phyloP scores from a whole-genome alignment of 2,888 invertebrate species.

The Lasius fuliginosus region DNA sequence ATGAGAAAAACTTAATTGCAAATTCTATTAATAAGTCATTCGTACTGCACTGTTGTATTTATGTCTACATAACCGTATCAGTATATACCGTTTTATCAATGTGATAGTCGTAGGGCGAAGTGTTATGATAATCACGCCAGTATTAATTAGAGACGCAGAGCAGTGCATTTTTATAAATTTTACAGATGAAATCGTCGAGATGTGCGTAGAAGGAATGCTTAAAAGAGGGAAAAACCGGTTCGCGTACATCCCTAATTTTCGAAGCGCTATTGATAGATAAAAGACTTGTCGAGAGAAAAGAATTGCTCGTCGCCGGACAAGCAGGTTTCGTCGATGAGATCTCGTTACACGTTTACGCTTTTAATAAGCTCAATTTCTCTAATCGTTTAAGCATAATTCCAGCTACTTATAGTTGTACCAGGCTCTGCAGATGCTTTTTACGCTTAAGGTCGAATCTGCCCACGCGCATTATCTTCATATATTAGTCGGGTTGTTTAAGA shows the following conservation, averaged over 20 bases:
- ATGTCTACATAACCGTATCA: background rate
- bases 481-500: constrained; percentile 11
- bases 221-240: constrained; percentile 6
- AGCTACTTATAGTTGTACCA: constrained; percentile 26
- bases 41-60: background rate
- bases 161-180: constrained; percentile 10
- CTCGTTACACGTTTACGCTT: constrained; percentile 25
- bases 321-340: constrained; percentile 29
- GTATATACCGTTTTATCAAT: background rate
- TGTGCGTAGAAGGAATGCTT: background rate
- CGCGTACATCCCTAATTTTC: constrained; percentile 23
- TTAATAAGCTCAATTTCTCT: constrained; percentile 50
- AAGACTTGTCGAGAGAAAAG: constrained; percentile 5
- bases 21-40: background rate
- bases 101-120: background rate
- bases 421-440: constrained; percentile 25
- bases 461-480: constrained; percentile 33
- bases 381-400: constrained; percentile 53
- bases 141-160: background rate
- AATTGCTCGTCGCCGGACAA: constrained; percentile 12
- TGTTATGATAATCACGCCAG: background rate
- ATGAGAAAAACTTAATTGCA: background rate
- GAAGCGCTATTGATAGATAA: background rate
- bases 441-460: constrained; percentile 41
- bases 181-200: background rate